Evolutionary conservation across 1,140 invertebrate species (phyloP), one percentile per base, ranked within the genome.

Genomic region (Ruditapes philippinarum): DNA sequence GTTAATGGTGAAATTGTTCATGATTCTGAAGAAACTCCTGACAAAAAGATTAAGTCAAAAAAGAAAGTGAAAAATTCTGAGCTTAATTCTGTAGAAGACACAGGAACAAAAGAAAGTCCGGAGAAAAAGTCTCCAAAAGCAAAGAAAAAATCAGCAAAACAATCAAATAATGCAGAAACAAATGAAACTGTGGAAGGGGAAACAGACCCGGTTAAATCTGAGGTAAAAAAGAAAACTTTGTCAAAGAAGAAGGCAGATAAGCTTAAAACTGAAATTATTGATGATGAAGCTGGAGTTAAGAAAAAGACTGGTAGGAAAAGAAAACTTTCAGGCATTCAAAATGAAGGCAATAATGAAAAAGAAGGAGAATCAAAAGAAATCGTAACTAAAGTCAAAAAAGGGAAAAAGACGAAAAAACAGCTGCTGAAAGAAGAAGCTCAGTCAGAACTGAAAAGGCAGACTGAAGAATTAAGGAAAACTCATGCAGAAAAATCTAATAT

Each of bases 1-100:
- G 19, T 89, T 0, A 89, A 89, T 89, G 79, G 79, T 42, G 80
- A 89, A 49, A 31, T 42, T 62, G 38, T 22, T 28, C 40, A 38
- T 36, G 60, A 42, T 14, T n/a, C 36, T 60, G 33, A 25, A 33
- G 74, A 76, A 22, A 68, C n/a, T 4, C 76, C 51, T 28, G 65
- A 86, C 25, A 91, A 83, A 40, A 82, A 90, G 38, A 60, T 38
- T 17, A 86, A 90, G 42, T 42, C 68, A 3, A 83, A 89, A 73
- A 90, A 90, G 74, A 91, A 90, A 73, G 92, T 85, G 42, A 92
- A 91, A 38, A 88, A 91, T 42, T 83, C 79, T 38, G 83, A 65
- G 70, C 76, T 31, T 38, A 60, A 78, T 28, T n/a, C 57, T 73
- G 0, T 12, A 31, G 60, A 38, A 42, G 60, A 68, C 17, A 70